phyloP scores from a whole-genome alignment of 2,113 vertebrate species.

The Progne subis region DNA sequence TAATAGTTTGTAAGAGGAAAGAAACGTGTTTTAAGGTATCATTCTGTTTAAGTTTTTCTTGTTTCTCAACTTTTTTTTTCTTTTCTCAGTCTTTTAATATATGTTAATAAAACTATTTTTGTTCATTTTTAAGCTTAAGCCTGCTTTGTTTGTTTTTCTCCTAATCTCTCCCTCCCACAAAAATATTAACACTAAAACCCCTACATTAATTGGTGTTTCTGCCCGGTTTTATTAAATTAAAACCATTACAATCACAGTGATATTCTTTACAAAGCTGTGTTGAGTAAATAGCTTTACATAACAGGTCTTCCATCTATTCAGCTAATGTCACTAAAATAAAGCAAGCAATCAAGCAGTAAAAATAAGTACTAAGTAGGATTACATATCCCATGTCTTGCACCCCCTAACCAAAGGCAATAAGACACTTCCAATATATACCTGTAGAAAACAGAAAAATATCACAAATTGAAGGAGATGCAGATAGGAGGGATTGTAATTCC shows the following conservation, averaged over 20 bases:
- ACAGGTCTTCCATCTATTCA: not conserved
- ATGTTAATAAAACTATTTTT: too few relatives aligned
- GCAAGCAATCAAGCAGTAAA: not conserved
- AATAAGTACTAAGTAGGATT: not conserved
- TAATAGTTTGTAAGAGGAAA: too few relatives aligned
- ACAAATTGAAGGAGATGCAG: not conserved
- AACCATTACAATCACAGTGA: not conserved
- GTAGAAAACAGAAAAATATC: not conserved
- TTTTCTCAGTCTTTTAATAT: too few relatives aligned
- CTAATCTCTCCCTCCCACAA: too few relatives aligned
- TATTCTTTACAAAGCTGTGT: not conserved
- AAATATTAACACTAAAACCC: too few relatives aligned
- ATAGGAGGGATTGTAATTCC: not conserved
- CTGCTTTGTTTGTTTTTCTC: too few relatives aligned
- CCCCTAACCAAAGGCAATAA: not conserved
- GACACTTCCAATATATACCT: not conserved
- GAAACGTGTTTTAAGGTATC: too few relatives aligned
- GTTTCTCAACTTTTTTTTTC: too few relatives aligned
- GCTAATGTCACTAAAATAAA: not conserved
- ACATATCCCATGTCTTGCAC: not conserved
- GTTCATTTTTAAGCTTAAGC: too few relatives aligned
- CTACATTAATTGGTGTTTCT: too few relatives aligned
- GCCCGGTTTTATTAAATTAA: too few relatives aligned
- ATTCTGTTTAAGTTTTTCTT: too few relatives aligned
- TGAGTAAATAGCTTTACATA: not conserved